Percentiles rank a stretch among this genome's conserved stretches.
These are phyloP conservation scores for Syrrhaptes paradoxus DNA, from an alignment of 2,113 vertebrate genomes.

Conservation along the genomic window DNA sequence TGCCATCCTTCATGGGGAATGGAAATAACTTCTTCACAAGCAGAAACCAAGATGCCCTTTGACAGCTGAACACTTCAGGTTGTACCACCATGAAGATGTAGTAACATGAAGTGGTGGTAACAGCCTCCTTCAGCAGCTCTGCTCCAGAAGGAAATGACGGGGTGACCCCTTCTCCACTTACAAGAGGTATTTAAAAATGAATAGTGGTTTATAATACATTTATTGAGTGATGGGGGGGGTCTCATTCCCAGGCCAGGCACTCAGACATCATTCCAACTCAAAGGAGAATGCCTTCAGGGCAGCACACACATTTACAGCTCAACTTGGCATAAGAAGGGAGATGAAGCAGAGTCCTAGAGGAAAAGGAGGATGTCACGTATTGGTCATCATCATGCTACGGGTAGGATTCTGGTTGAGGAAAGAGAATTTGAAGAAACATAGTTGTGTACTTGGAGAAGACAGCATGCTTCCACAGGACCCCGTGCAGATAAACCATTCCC, in stretches of 20 bases:
- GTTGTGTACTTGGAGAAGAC: not conserved
- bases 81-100: accelerated
- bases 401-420: not conserved
- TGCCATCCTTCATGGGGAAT: not conserved
- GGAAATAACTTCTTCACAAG: not conserved
- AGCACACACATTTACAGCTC: conserved; percentile 11
- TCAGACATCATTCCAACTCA: not conserved
- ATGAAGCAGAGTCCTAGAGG: not conserved
- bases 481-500: not conserved
- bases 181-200: conserved; percentile 12
- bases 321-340: not conserved
- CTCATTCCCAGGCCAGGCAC: not conserved
- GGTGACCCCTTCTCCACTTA: not conserved
- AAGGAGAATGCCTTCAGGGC: not conserved
- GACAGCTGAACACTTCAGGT: not conserved
- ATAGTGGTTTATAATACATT: conserved; percentile 16
- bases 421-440: not conserved
- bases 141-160: not conserved
- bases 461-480: not conserved
- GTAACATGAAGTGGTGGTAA: not conserved
- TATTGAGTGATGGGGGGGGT: conserved; percentile 34
- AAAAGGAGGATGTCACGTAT: not conserved
- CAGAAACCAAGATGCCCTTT: not conserved
- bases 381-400: not conserved
- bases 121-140: not conserved